A percentile compares a stretch with the other conserved stretches of the same genome.
Evolutionary conservation across 2,888 invertebrate species (phyloP).

Genomic region (Oscheius sp.): DNA sequence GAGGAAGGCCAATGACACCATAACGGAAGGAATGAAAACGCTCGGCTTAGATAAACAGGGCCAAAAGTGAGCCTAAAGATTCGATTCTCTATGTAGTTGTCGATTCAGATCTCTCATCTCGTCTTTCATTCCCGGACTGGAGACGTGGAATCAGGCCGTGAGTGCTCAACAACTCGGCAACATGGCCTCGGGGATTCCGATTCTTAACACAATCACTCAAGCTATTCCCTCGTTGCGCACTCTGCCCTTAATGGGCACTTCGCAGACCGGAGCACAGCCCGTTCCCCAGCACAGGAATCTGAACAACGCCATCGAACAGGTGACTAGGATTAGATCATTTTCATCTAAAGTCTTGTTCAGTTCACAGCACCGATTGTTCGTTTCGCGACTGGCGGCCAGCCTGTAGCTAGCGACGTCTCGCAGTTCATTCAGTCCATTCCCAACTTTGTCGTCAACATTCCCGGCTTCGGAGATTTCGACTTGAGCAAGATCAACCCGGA

Average conservation of each 20-base stretch:
- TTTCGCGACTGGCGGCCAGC: conserved; percentile 63
- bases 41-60: conserved; percentile 22
- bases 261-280: conserved; percentile 39
- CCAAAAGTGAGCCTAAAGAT: neutral
- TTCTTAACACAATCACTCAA: conserved; percentile 56
- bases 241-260: conserved; percentile 51
- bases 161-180: conserved; percentile 17
- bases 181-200: conserved; percentile 43
- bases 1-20: conserved; percentile 70
- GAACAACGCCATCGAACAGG: conserved; percentile 62
- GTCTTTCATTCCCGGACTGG: conserved; percentile 57
- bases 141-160: conserved; percentile 18
- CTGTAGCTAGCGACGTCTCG: conserved; percentile 59
- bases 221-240: conserved; percentile 61
- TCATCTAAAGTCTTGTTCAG: conserved; percentile 14
- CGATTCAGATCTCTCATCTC: conserved; percentile 44
- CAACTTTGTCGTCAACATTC: conserved; percentile 69
- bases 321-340: neutral
- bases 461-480: conserved; percentile 70
- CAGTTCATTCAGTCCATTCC: conserved; percentile 68
- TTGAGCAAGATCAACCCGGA: conserved; percentile 66
- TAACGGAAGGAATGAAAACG: conserved; percentile 32
- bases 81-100: neutral
- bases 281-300: conserved; percentile 45
- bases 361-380: conserved; percentile 67